Conservation (phyloP, 2,113 vertebrate genomes). For the Anolis carolinensis region DNA sequence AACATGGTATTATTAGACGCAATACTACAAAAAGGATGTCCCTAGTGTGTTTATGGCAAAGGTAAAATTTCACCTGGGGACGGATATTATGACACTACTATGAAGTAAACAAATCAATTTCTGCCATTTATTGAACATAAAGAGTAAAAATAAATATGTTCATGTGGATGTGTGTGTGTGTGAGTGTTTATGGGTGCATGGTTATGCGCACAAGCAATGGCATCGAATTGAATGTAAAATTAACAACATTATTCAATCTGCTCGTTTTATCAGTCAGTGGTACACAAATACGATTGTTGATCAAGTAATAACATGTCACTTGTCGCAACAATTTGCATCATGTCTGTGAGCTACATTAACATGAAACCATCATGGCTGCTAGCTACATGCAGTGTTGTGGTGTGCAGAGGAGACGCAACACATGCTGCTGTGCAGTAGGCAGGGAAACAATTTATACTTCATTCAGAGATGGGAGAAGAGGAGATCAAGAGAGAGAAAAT, state of each 20-base stretch:
- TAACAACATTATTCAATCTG: background rate
- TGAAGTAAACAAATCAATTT: background rate
- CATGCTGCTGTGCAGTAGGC: constrained; percentile 52
- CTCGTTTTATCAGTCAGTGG: background rate
- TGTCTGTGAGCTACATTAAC: constrained; percentile 30
- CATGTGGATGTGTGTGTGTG: background rate
- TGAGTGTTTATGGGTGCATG: background rate
- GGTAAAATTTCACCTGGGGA: background rate
- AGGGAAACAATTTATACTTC: constrained; percentile 45
- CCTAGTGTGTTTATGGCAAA: background rate
- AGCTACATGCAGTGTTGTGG: constrained; percentile 59
- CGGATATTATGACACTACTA: background rate
- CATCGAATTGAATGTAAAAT: background rate
- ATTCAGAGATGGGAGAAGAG: constrained; percentile 13
- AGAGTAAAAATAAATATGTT: background rate
- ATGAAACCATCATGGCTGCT: constrained; percentile 57
- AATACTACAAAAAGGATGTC: no score
- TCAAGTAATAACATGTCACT: background rate
- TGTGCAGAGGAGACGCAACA: constrained; percentile 52
- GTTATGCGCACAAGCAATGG: background rate
- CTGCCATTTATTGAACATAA: background rate
- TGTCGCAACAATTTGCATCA: accelerated
- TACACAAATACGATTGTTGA: background rate
- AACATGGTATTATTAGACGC: background rate
- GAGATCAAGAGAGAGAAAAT: constrained; percentile 18